Conservation (phyloP, 2,797 vertebrate genomes). For the Notoglanidium macrostoma region DNA sequence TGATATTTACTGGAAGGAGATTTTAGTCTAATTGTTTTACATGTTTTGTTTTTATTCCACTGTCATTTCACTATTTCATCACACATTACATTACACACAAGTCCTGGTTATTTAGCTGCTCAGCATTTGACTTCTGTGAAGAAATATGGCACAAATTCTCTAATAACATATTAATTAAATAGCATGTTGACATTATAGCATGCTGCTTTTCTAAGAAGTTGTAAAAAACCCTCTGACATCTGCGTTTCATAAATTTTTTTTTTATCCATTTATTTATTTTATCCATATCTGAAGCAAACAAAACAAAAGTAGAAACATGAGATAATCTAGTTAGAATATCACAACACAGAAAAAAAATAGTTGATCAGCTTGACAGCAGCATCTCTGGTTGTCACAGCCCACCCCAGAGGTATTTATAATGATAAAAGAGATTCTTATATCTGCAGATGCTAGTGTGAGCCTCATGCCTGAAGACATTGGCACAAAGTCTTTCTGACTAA, state of each 20-base stretch:
- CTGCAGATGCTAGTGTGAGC: constrained; percentile 39
- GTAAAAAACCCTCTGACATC: neutral
- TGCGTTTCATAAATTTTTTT: neutral
- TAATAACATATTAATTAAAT: neutral
- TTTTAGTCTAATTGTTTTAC: neutral
- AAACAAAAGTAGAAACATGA: neutral
- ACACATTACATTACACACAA: neutral
- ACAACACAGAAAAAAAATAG: neutral
- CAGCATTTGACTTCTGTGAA: neutral
- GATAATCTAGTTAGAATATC: neutral
- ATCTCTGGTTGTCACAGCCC: constrained; percentile 7
- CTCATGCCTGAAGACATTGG: constrained; percentile 44
- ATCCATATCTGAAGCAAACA: neutral
- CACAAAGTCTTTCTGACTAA: constrained; percentile 40
- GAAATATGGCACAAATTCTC: neutral
- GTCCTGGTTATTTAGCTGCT: neutral
- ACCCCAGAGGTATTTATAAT: constrained; percentile 54
- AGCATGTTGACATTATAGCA: neutral
- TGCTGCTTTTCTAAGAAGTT: neutral
- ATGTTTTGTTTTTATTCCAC: neutral
- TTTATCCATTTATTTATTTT: no score
- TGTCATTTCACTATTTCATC: neutral
- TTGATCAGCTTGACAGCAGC: constrained; percentile 16
- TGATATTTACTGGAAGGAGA: neutral
- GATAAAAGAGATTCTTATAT: constrained; percentile 52